Evolutionary conservation across 92 coral and sea anemone genomes (phyloP), one percentile per base, ranked within the genome.

Genomic region (Meandrina meandrites): DNA sequence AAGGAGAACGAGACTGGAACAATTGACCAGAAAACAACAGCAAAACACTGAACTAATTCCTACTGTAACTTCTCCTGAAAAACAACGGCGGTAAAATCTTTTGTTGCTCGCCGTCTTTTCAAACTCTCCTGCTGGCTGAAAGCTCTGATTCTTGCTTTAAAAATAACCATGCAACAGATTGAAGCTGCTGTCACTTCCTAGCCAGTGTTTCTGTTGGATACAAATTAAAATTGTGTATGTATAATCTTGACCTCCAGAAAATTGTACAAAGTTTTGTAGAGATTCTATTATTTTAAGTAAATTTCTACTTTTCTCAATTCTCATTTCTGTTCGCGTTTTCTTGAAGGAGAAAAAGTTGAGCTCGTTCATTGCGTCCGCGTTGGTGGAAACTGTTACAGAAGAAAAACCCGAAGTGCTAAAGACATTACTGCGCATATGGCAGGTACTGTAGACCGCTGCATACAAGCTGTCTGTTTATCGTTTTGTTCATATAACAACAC

Each of bases 381-480:
- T 97, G 83, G 88, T 96, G 80, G 96, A 97, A 81, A 93, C 97
- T 84, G 98, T 97, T 36, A 95, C 97, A 35, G 96, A 95, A 54
- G 99, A 97, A 72, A 97, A 94, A 83, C 98, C 97, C 5, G 94
- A 93, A 21, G 93, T 96, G 56, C 93, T 95, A 30, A 91, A 85
- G 67, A 80, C 91, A 71, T 91, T 95, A 82, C 79, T 92, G 79
- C 88, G 93, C 69, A 91, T 97, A 79, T 92, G 94, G 75, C 89
- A 92, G 95, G 99, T 95, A 89, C n/a, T 58, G 45, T 71, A 34
- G 19, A 53, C 45, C 40, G 75, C 75, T 74, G 80, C 48, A 36
- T 9, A 36, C n/a, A 24, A 34, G 27, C 77, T 34, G 24, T 31
- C 21, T 69, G 75, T 17, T 69, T 30, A 31, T 69, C 15, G 42